phyloP scores from a whole-genome alignment of 2,113 vertebrate genomes.

The Prietella phreatophila region DNA sequence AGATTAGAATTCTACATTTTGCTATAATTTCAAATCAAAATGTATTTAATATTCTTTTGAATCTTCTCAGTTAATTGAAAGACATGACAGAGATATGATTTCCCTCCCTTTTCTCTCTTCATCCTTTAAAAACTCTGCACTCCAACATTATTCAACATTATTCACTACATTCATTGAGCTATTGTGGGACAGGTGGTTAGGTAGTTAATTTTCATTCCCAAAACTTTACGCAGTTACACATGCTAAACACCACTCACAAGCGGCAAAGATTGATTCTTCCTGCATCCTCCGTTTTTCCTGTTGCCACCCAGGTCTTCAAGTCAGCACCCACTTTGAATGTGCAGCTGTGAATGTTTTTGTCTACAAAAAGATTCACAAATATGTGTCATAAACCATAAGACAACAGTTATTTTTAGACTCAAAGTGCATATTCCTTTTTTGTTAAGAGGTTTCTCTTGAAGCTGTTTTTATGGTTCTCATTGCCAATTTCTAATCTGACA shows the following conservation, averaged over 20 bases:
- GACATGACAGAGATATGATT: constrained; percentile 11
- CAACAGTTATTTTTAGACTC: constrained; percentile 37
- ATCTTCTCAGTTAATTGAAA: background rate
- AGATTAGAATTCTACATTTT: background rate
- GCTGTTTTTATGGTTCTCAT: constrained; percentile 43
- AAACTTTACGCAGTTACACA: constrained; percentile 33
- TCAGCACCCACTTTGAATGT: constrained; percentile 62
- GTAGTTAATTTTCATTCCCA: constrained; percentile 50
- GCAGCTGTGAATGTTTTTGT: constrained; percentile 35
- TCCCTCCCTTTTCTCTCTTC: constrained; percentile 6
- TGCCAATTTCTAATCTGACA: constrained; percentile 56
- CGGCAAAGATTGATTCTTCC: constrained; percentile 35
- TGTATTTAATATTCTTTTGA: background rate
- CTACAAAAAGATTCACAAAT: constrained; percentile 22
- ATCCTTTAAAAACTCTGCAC: background rate
- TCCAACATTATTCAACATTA: constrained; percentile 34
- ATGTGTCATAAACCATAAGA: constrained; percentile 34
- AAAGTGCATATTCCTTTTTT: constrained; percentile 20
- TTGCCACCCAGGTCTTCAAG: constrained; percentile 54
- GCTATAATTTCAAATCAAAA: background rate
- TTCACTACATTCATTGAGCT: constrained; percentile 36
- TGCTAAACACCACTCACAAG: constrained; percentile 44
- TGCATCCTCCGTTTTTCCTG: constrained; percentile 58
- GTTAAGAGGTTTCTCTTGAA: constrained; percentile 6
- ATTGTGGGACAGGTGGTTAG: constrained; percentile 48